Base-by-base conservation (phyloP, 2,113 vertebrate genomes). In the Serilophus lunatus region DNA sequence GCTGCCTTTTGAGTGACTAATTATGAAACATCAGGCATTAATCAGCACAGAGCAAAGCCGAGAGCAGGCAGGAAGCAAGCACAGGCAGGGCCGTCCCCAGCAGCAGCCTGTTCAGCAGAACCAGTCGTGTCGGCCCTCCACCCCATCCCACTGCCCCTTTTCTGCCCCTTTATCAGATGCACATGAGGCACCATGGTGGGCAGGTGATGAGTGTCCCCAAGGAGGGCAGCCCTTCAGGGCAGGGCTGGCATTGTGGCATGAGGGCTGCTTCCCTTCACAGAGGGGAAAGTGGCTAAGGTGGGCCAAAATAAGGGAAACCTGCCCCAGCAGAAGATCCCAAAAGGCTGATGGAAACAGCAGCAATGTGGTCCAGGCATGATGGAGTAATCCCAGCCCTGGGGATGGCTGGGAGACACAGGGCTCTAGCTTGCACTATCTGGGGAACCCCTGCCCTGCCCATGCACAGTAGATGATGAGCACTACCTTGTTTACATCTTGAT, bases 1-100 rank as follows among this genome's bases (percentile, higher is more conserved):
- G 78, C 82, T 19, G 82, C 74, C 92, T 92, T 95, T 75, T 63
- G 69, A 92, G 85, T 68, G 95, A 85, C 91, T 96, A 94, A 96
- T 96, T 95, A 85, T 50, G 78, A 82, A 90, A 82, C 88, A 72
- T 85, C 70, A 90, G 85, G 70, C 13, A 1, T 51, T 94, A 94
- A 94, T 95, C 69, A 79, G 92, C 60, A 3, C 45, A 19, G 81
- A 91, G 54, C 77, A n/a, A 90, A 90, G 78, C 85, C 7, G 13
- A 65, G 82, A 1, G 9, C 2, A 1, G 40, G 75, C 86, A 36
- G 53, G 28, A 38, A 86, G 22, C 4, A 6, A 57, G 42, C 0
- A 3, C 33, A 6, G 78, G 72, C 91, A 81, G 79, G 59, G 60
- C 70, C 51, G 57, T 20, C 15, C 22, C 12, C 12, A 3, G 63